Percentiles rank a stretch among this genome's conserved stretches.
Conservation (phyloP, 1,140 invertebrate species). For the Drosophila rhopaloa region DNA sequence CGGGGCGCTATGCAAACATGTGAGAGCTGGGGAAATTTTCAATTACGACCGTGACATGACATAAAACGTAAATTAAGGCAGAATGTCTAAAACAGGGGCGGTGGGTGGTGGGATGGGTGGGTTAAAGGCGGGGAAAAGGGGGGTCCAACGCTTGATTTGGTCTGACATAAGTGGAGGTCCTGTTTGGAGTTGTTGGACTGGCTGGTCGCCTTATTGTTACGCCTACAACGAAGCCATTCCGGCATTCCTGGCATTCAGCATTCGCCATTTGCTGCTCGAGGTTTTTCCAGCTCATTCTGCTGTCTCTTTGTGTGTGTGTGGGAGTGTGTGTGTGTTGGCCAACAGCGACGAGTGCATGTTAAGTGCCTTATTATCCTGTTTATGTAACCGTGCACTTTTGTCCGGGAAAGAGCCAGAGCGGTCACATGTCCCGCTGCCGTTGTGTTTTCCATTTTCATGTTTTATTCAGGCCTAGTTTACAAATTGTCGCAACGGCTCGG, state of each 20-base stretch:
- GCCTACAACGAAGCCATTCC: conserved; percentile 65
- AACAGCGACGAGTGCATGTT: conserved; percentile 75
- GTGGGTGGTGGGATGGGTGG: neutral
- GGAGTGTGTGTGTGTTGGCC: conserved; percentile 34
- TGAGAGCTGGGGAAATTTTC: conserved; percentile 53
- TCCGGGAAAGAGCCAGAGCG: conserved; percentile 22
- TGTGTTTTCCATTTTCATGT: conserved; percentile 57
- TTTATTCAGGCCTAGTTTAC: conserved; percentile 76
- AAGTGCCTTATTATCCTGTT: conserved; percentile 81
- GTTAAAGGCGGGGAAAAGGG: neutral
- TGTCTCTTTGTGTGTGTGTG: neutral
- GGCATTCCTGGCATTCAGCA: conserved; percentile 40
- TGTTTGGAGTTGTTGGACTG: conserved; percentile 38
- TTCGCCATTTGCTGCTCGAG: conserved; percentile 43
- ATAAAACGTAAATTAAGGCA: conserved; percentile 79
- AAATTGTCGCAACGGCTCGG: conserved; percentile 64
- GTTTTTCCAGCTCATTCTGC: conserved; percentile 23
- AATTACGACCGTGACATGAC: conserved; percentile 78
- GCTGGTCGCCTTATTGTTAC: conserved; percentile 49
- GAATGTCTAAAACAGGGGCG: conserved; percentile 41
- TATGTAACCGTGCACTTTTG: conserved; percentile 78
- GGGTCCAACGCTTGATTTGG: conserved; percentile 75
- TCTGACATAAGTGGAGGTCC: conserved; percentile 73
- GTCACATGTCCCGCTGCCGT: conserved; percentile 35
- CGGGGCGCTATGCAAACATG: conserved; percentile 24